Conservation (phyloP, 2,888 invertebrate species). For the Ramazzottius varieornatus region DNA sequence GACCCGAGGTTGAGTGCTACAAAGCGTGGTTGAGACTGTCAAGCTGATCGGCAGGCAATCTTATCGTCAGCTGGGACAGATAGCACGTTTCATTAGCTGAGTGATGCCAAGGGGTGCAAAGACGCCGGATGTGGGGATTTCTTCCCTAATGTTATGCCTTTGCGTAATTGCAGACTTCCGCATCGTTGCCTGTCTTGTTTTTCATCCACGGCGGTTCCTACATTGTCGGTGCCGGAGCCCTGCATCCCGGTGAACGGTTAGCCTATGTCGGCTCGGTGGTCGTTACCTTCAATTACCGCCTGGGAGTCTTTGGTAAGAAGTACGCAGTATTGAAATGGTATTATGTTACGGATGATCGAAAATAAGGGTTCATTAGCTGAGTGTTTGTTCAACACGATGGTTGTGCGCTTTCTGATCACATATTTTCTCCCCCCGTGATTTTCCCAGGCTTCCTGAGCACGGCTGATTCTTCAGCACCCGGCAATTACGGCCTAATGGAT, state of each 20-base stretch:
- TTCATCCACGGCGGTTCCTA: conserved; percentile 21
- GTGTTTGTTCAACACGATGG: background rate
- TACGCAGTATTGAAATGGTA: background rate
- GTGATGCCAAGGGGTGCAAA: too few relatives aligned
- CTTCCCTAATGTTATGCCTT: too few relatives aligned
- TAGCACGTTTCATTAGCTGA: too few relatives aligned
- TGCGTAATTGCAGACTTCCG: background rate
- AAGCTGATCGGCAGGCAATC: too few relatives aligned
- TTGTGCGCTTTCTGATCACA: background rate
- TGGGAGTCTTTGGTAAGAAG: conserved; percentile 18
- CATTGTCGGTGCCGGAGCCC: conserved; percentile 18
- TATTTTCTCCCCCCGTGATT: background rate
- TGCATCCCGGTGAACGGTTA: conserved; percentile 19
- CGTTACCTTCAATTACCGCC: conserved; percentile 20
- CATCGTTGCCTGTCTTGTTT: conserved; percentile 15
- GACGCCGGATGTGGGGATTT: too few relatives aligned
- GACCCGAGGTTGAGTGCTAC: too few relatives aligned
- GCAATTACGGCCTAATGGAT: conserved; percentile 3
- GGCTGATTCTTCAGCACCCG: background rate
- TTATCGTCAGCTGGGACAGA: too few relatives aligned
- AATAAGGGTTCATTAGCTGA: conserved; percentile 1
- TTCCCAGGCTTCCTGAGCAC: background rate
- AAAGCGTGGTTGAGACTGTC: too few relatives aligned
- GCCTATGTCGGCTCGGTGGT: conserved; percentile 15
- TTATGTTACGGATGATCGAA: conserved; percentile 4